Conservation (phyloP, 2,797 vertebrate species). For the Mastacembelus armatus region DNA sequence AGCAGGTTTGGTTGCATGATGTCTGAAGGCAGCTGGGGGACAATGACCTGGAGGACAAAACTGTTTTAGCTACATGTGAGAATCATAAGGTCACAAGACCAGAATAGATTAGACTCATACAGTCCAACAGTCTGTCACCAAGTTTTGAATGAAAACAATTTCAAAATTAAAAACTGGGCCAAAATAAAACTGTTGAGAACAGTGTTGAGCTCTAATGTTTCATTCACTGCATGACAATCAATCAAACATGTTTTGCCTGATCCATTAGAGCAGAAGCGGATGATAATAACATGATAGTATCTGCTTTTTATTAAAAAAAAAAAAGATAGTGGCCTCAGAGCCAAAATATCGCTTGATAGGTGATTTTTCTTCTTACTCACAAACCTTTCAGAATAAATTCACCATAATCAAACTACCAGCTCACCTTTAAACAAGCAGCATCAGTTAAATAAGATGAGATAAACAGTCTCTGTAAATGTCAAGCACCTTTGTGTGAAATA, state of each 20-base stretch:
- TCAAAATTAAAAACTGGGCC: no score
- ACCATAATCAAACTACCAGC: not conserved
- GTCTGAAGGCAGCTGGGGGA: not conserved
- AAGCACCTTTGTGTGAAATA: conserved; percentile 2
- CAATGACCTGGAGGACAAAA: not conserved
- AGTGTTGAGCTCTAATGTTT: no score
- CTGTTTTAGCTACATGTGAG: not conserved
- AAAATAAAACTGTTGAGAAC: no score
- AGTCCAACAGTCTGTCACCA: not conserved
- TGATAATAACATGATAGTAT: no score
- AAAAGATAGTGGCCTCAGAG: not conserved
- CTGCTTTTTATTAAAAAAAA: no score
- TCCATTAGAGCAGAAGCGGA: no score
- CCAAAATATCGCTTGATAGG: no score
- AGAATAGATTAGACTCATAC: not conserved
- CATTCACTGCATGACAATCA: no score
- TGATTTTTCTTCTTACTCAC: not conserved
- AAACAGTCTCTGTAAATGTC: not conserved
- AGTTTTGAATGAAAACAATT: not conserved
- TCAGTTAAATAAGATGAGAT: not conserved
- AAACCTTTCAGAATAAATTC: not conserved
- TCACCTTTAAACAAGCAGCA: not conserved
- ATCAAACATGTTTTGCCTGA: no score
- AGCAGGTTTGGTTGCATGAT: no score
- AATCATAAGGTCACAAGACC: not conserved